These are phyloP conservation scores for Entomobrya multifasciata DNA, from an alignment of 2,888 invertebrate genomes.

Conservation along the genomic window DNA sequence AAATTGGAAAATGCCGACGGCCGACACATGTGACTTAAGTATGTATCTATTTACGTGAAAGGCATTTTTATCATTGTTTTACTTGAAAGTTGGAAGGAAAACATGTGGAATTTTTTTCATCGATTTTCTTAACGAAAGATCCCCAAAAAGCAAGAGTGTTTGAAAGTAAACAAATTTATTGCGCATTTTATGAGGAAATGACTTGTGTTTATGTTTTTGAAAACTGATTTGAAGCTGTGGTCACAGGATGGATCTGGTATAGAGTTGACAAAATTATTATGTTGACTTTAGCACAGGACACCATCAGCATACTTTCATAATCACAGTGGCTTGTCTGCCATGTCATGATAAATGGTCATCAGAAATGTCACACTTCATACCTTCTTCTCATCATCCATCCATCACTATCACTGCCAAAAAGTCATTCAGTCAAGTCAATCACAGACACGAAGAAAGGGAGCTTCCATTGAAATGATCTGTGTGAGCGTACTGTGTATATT, in stretches of 20 bases:
- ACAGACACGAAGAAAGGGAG: neutral
- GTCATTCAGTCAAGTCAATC: slow-evolving; percentile 11
- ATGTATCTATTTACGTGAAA: too few relatives aligned
- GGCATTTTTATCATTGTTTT: too few relatives aligned
- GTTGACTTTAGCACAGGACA: neutral
- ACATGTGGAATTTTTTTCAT: too few relatives aligned
- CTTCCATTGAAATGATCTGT: neutral
- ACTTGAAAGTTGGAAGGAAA: too few relatives aligned
- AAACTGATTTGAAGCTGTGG: too few relatives aligned
- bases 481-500: neutral
- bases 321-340: too few relatives aligned
- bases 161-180: too few relatives aligned
- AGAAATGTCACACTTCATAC: slow-evolving; percentile 15
- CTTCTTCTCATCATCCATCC: neutral
- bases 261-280: neutral
- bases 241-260: neutral
- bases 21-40: neutral
- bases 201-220: too few relatives aligned
- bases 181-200: too few relatives aligned
- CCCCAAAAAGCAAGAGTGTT: too few relatives aligned
- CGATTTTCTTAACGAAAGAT: too few relatives aligned
- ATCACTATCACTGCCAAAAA: slow-evolving; percentile 9
- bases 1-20: neutral
- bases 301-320: too few relatives aligned
- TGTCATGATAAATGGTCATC: slow-evolving; percentile 1